phyloP scores from a whole-genome alignment of 2,888 invertebrate species.

The Sycophila texana region DNA sequence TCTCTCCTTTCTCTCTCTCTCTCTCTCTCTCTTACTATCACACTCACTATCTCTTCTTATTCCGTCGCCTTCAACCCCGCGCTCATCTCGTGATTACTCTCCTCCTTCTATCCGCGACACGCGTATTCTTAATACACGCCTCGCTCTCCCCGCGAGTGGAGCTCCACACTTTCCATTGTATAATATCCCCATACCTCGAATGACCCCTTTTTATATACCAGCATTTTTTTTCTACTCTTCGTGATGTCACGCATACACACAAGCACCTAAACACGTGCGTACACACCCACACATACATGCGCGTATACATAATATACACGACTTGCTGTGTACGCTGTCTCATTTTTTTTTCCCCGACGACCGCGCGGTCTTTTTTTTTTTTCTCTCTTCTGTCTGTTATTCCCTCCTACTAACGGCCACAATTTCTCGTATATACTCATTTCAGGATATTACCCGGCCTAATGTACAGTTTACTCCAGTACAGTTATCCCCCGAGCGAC shows the following conservation, averaged over 20 bases:
- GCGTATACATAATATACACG: not conserved
- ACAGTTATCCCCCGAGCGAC: conserved; percentile 38
- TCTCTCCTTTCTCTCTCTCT: conserved; percentile 32
- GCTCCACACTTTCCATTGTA: conserved; percentile 5
- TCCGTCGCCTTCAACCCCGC: conserved; percentile 29
- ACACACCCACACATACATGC: too few species aligned
- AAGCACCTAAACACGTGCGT: not conserved
- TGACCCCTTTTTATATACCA: conserved; percentile 33
- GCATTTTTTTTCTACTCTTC: conserved; percentile 22
- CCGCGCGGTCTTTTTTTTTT: conserved; percentile 28
- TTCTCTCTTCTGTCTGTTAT: conserved; percentile 14
- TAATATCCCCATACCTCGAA: conserved; percentile 33
- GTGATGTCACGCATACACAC: conserved; percentile 9
- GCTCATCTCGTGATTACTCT: not conserved
- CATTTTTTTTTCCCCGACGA: conserved; percentile 21
- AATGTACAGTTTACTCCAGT: conserved; percentile 44
- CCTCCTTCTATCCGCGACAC: conserved; percentile 23
- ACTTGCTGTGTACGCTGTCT: not conserved
- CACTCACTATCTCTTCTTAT: not conserved
- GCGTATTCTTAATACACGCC: not conserved
- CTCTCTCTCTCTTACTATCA: conserved; percentile 18
- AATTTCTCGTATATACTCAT: conserved; percentile 5
- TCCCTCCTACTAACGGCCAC: not conserved
- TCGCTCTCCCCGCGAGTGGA: not conserved
- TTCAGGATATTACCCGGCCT: conserved; percentile 18